phyloP scores from a whole-genome alignment of 2,888 invertebrate species.

The Ernsta delagoae region DNA sequence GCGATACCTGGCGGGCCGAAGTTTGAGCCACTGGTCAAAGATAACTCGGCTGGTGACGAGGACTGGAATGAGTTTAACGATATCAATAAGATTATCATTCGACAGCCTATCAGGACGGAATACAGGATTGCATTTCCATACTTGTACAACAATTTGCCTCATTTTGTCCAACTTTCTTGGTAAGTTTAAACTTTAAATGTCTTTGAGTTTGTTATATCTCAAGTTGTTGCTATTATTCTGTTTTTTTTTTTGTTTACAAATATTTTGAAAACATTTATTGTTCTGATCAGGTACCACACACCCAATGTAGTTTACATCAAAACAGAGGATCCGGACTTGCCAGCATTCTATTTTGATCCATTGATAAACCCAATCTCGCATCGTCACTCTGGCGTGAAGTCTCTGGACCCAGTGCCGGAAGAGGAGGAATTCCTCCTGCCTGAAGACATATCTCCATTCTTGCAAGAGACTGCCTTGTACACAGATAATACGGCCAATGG shows the following conservation, averaged over 20 bases:
- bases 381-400: conserved; percentile 91
- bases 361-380: conserved; percentile 99
- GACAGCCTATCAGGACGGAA: conserved; percentile 99
- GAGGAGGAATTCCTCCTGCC: conserved; percentile 97
- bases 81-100: conserved; percentile 99
- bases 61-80: conserved; percentile 99
- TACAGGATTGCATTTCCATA: conserved; percentile 99
- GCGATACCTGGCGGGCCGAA: conserved; percentile 99
- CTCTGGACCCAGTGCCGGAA: conserved; percentile 94
- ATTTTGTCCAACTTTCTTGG: conserved; percentile 99
- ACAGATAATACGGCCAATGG: conserved; percentile 99
- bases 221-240: too few species aligned
- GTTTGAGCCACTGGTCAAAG: conserved; percentile 99
- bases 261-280: neutral
- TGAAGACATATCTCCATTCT: conserved; percentile 95
- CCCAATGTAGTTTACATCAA: conserved; percentile 99
- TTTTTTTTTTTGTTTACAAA: conserved; percentile 8
- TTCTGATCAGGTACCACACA: conserved; percentile 94
- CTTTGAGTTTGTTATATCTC: too few species aligned
- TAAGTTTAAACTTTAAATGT: conserved; percentile 75
- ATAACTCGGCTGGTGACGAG: conserved; percentile 98
- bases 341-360: conserved; percentile 99
- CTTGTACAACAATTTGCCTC: conserved; percentile 99
- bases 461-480: conserved; percentile 97
- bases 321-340: conserved; percentile 99